Conservation (phyloP, 2,797 vertebrate species). For the Anguilla megastoma region DNA sequence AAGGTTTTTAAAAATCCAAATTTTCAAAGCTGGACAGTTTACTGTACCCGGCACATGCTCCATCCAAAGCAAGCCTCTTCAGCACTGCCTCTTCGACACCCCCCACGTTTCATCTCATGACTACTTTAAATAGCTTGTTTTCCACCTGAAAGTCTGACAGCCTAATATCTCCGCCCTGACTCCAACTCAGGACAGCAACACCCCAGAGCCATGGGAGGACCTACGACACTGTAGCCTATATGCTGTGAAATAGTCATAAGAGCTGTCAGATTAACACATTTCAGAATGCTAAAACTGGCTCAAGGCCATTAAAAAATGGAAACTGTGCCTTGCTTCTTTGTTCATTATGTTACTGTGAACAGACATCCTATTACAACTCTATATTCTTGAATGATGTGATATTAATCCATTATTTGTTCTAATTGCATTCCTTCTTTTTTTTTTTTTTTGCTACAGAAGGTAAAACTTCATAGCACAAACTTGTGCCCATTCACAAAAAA, state of each 20-base stretch:
- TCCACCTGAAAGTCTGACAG: background rate
- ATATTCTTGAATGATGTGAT: too few relatives aligned
- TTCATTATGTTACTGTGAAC: too few relatives aligned
- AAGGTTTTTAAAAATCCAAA: background rate
- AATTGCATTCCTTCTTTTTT: too few relatives aligned
- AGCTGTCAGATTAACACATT: background rate
- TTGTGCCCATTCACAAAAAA: too few relatives aligned
- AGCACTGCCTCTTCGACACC: background rate
- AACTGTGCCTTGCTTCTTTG: background rate
- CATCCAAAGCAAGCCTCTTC: background rate
- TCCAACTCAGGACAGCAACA: background rate
- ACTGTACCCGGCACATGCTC: background rate
- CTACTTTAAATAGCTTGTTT: background rate
- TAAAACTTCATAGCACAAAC: too few relatives aligned
- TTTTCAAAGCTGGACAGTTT: background rate
- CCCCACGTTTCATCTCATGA: background rate
- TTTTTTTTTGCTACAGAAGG: too few relatives aligned
- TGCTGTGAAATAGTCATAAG: background rate
- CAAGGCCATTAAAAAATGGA: background rate
- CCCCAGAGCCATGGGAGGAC: background rate
- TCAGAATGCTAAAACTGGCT: background rate
- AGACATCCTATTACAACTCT: too few relatives aligned
- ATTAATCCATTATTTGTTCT: too few relatives aligned
- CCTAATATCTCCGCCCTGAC: background rate
- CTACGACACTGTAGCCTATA: background rate